Percentiles rank a stretch among this genome's conserved stretches.
Conservation (phyloP, 1,140 invertebrate genomes). For the Asobara japonica region DNA sequence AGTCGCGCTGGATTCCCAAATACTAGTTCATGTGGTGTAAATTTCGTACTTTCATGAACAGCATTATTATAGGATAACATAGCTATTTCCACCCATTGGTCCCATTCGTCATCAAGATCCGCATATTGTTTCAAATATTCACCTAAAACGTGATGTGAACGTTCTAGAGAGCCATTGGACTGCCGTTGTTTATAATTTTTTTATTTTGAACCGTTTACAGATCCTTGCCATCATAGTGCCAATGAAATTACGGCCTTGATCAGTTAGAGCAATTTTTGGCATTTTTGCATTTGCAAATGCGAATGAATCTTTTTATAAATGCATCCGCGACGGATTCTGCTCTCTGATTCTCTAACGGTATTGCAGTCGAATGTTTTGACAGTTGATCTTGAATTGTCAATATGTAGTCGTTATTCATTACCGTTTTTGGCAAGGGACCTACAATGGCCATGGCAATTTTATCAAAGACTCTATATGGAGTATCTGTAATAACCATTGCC, state of each 20-base stretch:
- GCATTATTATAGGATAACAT: slow-evolving; percentile 1
- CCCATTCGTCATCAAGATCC: not conserved
- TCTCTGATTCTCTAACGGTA: slow-evolving; percentile 33
- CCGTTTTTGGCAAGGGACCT: slow-evolving; percentile 7
- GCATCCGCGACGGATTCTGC: slow-evolving; percentile 38
- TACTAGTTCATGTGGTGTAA: slow-evolving; percentile 17
- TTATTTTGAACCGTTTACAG: slow-evolving; percentile 38
- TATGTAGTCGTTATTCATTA: slow-evolving; percentile 42
- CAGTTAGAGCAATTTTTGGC: slow-evolving; percentile 42
- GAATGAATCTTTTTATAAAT: slow-evolving; percentile 43
- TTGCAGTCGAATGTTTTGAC: slow-evolving; percentile 42
- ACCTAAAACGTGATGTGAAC: slow-evolving; percentile 9
- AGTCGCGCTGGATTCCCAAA: slow-evolving; percentile 6
- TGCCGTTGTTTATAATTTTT: not conserved
- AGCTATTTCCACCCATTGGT: not conserved
- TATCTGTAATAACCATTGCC: not conserved
- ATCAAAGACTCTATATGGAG: not conserved
- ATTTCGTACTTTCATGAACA: slow-evolving; percentile 10
- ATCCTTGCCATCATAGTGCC: slow-evolving; percentile 40
- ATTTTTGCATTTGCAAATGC: too few species aligned
- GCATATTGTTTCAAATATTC: slow-evolving; percentile 16
- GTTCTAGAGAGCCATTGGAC: not conserved
- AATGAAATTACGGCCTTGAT: slow-evolving; percentile 43
- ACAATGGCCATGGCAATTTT: not conserved
- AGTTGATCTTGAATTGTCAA: slow-evolving; percentile 47